These are phyloP conservation scores for Cyanoramphus novaezelandiae DNA, from an alignment of 2,113 vertebrate genomes.

Conservation along the genomic window DNA sequence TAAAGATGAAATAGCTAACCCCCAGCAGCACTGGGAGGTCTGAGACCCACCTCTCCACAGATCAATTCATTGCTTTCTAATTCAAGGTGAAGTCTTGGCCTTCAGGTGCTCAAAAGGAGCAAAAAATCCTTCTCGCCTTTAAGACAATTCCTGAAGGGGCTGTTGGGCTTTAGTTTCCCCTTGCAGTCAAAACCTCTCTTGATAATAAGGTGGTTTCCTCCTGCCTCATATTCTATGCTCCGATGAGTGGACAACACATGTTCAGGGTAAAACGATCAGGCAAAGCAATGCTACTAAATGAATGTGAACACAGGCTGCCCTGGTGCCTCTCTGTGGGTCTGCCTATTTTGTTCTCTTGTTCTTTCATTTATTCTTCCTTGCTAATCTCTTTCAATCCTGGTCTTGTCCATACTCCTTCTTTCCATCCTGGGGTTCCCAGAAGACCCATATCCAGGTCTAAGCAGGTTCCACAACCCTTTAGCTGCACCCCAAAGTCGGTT, in stretches of 20 bases:
- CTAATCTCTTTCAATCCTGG: not conserved
- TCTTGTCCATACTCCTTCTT: not conserved
- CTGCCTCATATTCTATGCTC: not conserved
- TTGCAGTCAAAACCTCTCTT: not conserved
- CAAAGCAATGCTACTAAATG: not conserved
- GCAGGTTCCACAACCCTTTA: not conserved
- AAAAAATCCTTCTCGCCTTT: not conserved
- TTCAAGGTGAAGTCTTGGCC: not conserved
- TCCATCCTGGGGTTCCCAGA: not conserved
- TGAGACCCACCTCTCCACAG: not conserved
- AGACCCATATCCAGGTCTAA: not conserved
- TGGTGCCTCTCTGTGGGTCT: not conserved
- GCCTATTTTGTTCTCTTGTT: not conserved
- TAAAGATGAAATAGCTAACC: not conserved
- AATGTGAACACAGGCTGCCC: not conserved
- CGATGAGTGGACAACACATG: not conserved
- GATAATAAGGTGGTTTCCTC: not conserved
- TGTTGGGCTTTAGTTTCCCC: not conserved
- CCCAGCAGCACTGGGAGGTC: not conserved
- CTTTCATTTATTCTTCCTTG: not conserved
- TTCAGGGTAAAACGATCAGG: not conserved
- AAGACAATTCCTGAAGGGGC: not conserved
- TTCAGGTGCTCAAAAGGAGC: not conserved
- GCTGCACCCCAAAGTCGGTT: not conserved
- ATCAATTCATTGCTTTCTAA: not conserved